Evolutionary conservation across 2,888 invertebrate genomes (phyloP), one percentile per base, ranked within the genome.

Genomic region (Bhutanitis thaidina): DNA sequence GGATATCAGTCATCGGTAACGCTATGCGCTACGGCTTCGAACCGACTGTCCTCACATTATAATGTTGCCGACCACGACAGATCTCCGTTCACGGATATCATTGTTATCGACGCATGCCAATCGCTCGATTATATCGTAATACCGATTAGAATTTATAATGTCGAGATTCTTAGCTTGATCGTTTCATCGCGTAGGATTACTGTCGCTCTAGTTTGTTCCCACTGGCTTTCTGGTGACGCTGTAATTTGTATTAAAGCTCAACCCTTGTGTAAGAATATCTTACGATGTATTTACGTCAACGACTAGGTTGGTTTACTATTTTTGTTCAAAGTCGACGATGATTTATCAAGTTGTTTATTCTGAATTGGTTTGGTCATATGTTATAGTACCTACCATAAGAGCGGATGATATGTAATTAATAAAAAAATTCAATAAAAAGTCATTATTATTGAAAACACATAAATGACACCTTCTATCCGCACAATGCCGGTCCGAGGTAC

Each of bases 121-220:
- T 58, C 57, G 47, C 49, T 44, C 59, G 60, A 60, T 60, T 60
- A 55, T 52, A 47, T 56, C 52, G 53, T 49, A 55, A 58, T 59
- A 49, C 51, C 29, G 54, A 53, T 53, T 55, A 56, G 57, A 55
- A 62, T 62, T 57, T 57, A 62, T 62, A 58, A 55, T 55, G 46
- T 53, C 39, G 45, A 39, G 50, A 49, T 60, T 58, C 57, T 56
- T 58, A 12, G n/a, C 30, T 13, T 20, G 36, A 38, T 27, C 44
- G 12, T 60, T 55, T 56, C 52, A 47, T 39, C 51, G 52, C 57
- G 49, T 52, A 47, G 55, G 56, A 55, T 56, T 57, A 52, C 52
- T 45, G 36, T 46, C 41, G 29, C 13, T 30, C 29, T 34, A 27
- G 3, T 40, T 34, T 8, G 29, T 27, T 16, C 32, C 7, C 27